phyloP scores from a whole-genome alignment of 2,888 invertebrate genomes.

The Pecten maximus region DNA sequence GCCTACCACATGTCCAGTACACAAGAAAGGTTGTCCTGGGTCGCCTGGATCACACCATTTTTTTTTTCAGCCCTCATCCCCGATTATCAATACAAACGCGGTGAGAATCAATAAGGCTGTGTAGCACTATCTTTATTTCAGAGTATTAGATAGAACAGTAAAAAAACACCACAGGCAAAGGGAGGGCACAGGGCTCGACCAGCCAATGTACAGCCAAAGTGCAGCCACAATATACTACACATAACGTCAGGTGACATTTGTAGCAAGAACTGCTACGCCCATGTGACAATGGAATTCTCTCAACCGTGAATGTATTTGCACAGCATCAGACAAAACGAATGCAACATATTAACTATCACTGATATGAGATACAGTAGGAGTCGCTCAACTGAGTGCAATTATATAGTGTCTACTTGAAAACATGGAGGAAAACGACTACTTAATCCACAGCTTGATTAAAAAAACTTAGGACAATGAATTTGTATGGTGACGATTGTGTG shows the following conservation, averaged over 20 bases:
- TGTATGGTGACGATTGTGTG: background rate
- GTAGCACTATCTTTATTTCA: background rate
- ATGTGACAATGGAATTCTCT: background rate
- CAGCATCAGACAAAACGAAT: background rate
- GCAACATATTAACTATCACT: conserved; percentile 1
- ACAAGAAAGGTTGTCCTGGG: background rate
- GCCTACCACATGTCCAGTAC: background rate
- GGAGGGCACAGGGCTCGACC: background rate
- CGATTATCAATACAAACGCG: background rate
- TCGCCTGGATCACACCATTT: background rate
- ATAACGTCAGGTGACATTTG: background rate
- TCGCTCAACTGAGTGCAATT: background rate
- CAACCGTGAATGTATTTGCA: background rate
- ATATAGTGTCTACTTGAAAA: background rate
- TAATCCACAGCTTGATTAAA: background rate
- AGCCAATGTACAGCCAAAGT: background rate
- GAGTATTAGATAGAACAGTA: background rate
- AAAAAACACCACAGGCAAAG: background rate
- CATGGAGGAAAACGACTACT: background rate
- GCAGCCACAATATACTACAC: background rate
- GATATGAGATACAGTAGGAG: background rate
- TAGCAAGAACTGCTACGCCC: background rate
- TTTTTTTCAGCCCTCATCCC: background rate
- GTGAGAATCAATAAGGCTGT: background rate
- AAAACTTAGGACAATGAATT: background rate